These are phyloP conservation scores for Stegastes partitus DNA, from an alignment of 2,113 vertebrate species.

Conservation along the genomic window DNA sequence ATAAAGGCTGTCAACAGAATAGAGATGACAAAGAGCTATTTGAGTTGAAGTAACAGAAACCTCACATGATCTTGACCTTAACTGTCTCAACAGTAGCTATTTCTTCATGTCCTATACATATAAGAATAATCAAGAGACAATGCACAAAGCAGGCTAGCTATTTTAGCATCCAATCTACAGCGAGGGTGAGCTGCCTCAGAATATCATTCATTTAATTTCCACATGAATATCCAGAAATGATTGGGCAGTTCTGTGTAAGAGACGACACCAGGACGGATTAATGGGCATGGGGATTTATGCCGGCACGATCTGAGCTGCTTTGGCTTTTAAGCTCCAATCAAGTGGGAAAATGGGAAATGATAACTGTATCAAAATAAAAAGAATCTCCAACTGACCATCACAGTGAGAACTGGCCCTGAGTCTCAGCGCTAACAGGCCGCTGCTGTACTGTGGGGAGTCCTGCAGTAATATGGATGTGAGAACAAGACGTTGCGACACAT, in stretches of 20 bases:
- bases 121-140: constrained; percentile 57
- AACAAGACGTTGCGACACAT: constrained; percentile 62
- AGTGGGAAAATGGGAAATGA: constrained; percentile 83
- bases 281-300: constrained; percentile 85
- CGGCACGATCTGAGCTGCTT: constrained; percentile 88
- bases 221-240: constrained; percentile 76
- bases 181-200: constrained; percentile 60
- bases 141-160: constrained; percentile 62
- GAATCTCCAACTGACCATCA: constrained; percentile 86
- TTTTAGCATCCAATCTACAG: constrained; percentile 75
- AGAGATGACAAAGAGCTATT: constrained; percentile 53
- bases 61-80: constrained; percentile 57
- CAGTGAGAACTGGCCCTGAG: constrained; percentile 77
- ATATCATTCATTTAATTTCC: constrained; percentile 85
- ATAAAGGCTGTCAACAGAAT: constrained; percentile 32
- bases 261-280: constrained; percentile 82
- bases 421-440: constrained; percentile 49
- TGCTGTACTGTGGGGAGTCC: constrained; percentile 61
- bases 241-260: constrained; percentile 79
- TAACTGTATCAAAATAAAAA: constrained; percentile 84
- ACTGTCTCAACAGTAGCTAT: constrained; percentile 64
- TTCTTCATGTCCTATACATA: constrained; percentile 64
- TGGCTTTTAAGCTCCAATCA: constrained; percentile 87
- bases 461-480: constrained; percentile 59
- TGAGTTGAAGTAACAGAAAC: constrained; percentile 9